Conservation (phyloP, 2,797 vertebrate genomes). For the Aulostomus chinensis region DNA sequence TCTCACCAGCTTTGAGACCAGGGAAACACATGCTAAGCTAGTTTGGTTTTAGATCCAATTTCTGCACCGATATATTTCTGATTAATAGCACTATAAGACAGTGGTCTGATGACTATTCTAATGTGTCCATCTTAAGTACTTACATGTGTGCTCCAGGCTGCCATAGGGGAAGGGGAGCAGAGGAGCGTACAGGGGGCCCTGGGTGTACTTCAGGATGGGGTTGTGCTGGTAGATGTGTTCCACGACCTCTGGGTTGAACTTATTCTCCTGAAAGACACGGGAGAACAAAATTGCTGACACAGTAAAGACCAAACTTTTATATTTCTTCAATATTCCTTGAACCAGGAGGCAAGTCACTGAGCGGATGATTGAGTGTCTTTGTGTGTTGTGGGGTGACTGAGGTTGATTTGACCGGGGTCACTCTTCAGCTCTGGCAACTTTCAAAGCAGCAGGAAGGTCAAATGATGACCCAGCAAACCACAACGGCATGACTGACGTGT, state of each 20-base stretch:
- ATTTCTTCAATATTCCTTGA: constrained; percentile 5
- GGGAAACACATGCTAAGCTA: too few species aligned
- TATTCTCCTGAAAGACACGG: constrained; percentile 84
- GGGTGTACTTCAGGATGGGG: constrained; percentile 92
- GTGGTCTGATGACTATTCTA: too few species aligned
- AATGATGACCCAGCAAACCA: constrained; percentile 62
- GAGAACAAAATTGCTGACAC: constrained; percentile 1
- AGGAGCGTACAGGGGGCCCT: constrained; percentile 90
- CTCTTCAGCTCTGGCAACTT: constrained; percentile 57
- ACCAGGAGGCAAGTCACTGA: constrained; percentile 6
- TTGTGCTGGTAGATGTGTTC: constrained; percentile 95
- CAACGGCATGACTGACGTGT: constrained; percentile 51
- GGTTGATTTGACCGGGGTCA: constrained; percentile 54
- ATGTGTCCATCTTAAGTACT: constrained; percentile 56
- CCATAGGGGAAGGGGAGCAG: constrained; percentile 93
- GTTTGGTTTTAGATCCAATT: too few species aligned
- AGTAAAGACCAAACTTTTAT: constrained; percentile 2
- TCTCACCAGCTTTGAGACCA: too few species aligned
- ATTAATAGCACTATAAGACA: too few species aligned
- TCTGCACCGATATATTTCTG: too few species aligned
- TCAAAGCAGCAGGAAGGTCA: constrained; percentile 67
- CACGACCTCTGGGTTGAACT: constrained; percentile 87
- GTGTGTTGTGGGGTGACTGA: constrained; percentile 38
- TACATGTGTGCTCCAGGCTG: constrained; percentile 87
- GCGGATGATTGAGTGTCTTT: constrained; percentile 34